Evolutionary conservation across 1,140 invertebrate species (phyloP).

Genomic region (Drosophila insularis): DNA sequence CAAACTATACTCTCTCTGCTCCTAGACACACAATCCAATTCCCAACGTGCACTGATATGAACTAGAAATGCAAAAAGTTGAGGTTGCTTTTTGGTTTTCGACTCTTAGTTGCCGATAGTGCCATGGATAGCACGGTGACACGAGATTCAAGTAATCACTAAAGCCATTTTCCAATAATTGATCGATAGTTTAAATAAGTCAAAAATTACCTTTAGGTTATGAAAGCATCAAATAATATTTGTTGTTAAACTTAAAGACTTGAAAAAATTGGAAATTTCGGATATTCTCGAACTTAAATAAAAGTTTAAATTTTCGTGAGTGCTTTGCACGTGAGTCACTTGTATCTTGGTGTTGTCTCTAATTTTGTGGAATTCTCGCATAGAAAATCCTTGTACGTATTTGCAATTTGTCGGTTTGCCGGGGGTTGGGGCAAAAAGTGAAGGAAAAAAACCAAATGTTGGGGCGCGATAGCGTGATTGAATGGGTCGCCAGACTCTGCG

Average conservation of each 20-base stretch:
- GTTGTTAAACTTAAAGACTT: too few relatives aligned
- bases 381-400: constrained; percentile 59
- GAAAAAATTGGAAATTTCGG: too few relatives aligned
- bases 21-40: constrained; percentile 38
- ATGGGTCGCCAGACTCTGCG: constrained; percentile 57
- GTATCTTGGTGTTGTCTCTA: neutral
- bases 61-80: constrained; percentile 21
- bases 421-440: neutral
- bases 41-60: constrained; percentile 31
- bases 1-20: neutral
- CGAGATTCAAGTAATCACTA: neutral
- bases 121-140: constrained; percentile 4
- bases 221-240: too few relatives aligned
- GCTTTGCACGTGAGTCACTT: neutral
- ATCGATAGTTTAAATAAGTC: neutral
- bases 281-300: too few relatives aligned
- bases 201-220: too few relatives aligned
- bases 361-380: constrained; percentile 22
- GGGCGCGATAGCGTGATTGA: constrained; percentile 72
- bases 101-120: neutral
- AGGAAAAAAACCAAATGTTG: constrained; percentile 30
- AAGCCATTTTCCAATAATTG: too few relatives aligned
- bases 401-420: constrained; percentile 61
- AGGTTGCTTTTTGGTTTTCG: constrained; percentile 9
- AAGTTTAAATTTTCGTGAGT: neutral